A percentile compares a stretch with the other conserved stretches of the same genome.
Evolutionary conservation across 1,140 invertebrate genomes (phyloP).

Genomic region (Gerris buenoi): DNA sequence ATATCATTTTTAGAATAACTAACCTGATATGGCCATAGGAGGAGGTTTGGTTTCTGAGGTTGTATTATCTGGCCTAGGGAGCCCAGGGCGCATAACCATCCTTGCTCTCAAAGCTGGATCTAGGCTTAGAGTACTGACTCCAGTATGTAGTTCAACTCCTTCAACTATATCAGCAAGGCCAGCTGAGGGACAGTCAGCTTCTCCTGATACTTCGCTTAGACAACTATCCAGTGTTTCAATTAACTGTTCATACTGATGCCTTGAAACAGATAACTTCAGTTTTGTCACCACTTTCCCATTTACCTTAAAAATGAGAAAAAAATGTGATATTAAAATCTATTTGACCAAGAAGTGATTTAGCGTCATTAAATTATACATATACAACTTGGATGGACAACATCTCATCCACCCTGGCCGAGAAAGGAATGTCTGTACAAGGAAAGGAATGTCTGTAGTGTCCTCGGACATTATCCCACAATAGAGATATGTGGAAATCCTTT

Average conservation of each 20-base stretch:
- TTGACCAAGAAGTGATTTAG: no score
- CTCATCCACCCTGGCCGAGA: no score
- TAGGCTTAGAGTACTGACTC: slow-evolving; percentile 38
- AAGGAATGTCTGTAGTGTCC: no score
- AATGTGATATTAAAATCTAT: background rate
- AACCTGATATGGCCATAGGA: slow-evolving; percentile 9
- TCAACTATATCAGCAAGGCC: slow-evolving; percentile 29
- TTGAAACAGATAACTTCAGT: slow-evolving; percentile 66
- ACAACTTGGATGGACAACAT: no score
- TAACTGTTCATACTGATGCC: slow-evolving; percentile 76
- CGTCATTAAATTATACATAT: no score
- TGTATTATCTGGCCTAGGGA: slow-evolving; percentile 8
- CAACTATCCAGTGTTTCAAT: slow-evolving; percentile 50
- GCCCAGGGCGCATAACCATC: slow-evolving; percentile 26
- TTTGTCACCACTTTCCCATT: slow-evolving; percentile 66
- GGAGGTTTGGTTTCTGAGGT: slow-evolving; percentile 1
- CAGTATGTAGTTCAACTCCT: slow-evolving; percentile 27
- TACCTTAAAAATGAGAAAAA: slow-evolving; percentile 33
- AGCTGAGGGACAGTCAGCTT: background rate
- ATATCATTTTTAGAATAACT: slow-evolving; percentile 2
- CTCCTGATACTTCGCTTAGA: slow-evolving; percentile 21
- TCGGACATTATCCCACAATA: no score
- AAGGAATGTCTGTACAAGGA: no score
- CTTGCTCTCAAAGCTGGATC: slow-evolving; percentile 41
- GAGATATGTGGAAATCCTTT: no score